Conservation (phyloP, 2,113 vertebrate genomes). For the Macquaria ambigua region DNA sequence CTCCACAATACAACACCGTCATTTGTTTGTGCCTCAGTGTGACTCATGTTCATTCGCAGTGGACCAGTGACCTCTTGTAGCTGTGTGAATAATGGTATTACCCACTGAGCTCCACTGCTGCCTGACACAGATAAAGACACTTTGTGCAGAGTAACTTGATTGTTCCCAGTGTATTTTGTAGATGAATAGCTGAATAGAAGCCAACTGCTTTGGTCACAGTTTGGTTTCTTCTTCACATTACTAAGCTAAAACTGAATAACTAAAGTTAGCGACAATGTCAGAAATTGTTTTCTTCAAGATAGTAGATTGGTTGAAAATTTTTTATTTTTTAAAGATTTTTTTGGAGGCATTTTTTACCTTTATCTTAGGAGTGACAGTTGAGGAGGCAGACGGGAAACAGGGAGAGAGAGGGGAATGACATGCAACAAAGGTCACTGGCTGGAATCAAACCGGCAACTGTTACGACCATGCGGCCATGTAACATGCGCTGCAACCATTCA, state of each 20-base stretch:
- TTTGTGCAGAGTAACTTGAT: constrained; percentile 12
- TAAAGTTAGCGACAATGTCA: accelerated
- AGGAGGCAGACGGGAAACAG: too few species aligned
- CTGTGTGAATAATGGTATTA: constrained; percentile 46
- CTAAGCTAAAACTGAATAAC: background rate
- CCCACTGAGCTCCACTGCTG: constrained; percentile 35
- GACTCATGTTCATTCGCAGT: constrained; percentile 65
- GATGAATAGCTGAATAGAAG: constrained; percentile 6
- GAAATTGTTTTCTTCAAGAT: background rate
- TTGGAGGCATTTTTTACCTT: too few species aligned
- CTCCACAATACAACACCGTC: constrained; percentile 47
- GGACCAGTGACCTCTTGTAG: constrained; percentile 55
- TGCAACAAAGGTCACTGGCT: too few species aligned
- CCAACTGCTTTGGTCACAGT: background rate
- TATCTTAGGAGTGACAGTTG: too few species aligned
- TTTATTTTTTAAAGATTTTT: too few species aligned
- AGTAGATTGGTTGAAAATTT: background rate
- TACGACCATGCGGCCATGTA: too few species aligned
- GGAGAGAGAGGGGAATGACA: too few species aligned
- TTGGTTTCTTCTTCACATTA: background rate
- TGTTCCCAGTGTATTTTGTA: constrained; percentile 9
- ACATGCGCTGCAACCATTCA: too few species aligned
- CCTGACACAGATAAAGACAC: constrained; percentile 37
- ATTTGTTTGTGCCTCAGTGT: constrained; percentile 47
- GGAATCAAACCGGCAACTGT: too few species aligned